Evolutionary conservation across 2,888 invertebrate species (phyloP), one percentile per base, ranked within the genome.

Genomic region (Coelinius sp.): DNA sequence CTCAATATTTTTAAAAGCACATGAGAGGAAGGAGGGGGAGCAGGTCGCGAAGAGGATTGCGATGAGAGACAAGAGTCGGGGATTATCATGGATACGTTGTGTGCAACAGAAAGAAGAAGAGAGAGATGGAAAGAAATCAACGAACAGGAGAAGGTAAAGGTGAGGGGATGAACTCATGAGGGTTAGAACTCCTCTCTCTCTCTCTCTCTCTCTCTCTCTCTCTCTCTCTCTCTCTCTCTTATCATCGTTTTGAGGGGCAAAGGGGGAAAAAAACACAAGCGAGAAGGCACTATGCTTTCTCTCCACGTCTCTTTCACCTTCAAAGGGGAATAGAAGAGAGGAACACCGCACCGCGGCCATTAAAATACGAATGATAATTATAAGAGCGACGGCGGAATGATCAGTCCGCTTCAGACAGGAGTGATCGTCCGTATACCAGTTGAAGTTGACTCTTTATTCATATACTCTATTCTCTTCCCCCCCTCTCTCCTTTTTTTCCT

Each of bases 1-100:
- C 82, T 85, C 87, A 87, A 87, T 87, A 87, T 87, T 87, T 87
- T 87, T 87, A 87, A 87, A 87, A 87, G 87, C 87, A 84, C 83
- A 77, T 74, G 70, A 72, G 73, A 68, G 76, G 75, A 75, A 73
- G 75, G 75, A 69, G 68, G 73, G 75, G 63, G 71, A 74, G 44
- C 14, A 27, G 46, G 68, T 49, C 35, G 68, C 53, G 22, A 68
- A 74, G 69, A 74, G 76, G 74, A 74, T 75, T 71, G 71, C 72
- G 72, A 59, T n/a, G 41, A 41, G 41, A 41, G 41, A 41, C 41
- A 41, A 41, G 41, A 41, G 41, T 41, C n/a, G 41, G 10, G 41
- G 41, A 41, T 41, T 41, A 41, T 41, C 41, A 41, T 41, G 41
- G n/a, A n/a, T 41, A 41, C n/a, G 41, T 41, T 38, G 6, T 41